phyloP scores from a whole-genome alignment of 2,797 vertebrate species.

The Ctenopoma multispine region DNA sequence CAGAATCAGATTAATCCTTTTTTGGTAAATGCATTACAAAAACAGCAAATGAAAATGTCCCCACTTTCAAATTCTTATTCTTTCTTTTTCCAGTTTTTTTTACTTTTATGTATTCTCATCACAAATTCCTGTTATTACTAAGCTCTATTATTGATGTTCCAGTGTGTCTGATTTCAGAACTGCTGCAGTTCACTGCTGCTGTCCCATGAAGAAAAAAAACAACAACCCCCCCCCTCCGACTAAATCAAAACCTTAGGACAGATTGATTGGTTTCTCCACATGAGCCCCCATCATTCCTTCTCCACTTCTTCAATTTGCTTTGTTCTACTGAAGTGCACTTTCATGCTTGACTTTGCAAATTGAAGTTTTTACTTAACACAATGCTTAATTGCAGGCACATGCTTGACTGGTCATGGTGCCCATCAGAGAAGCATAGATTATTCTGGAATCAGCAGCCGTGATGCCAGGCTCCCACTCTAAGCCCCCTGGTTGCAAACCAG shows the following conservation, averaged over 20 bases:
- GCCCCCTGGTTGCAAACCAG: slow-evolving; percentile 54
- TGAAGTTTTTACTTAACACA: slow-evolving; percentile 79
- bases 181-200: background rate
- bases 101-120: slow-evolving; percentile 1
- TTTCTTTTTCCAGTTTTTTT: background rate
- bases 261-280: slow-evolving; percentile 41
- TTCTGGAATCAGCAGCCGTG: slow-evolving; percentile 70
- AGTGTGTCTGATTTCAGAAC: slow-evolving; percentile 23
- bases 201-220: background rate
- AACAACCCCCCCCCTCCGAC: too few species aligned
- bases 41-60: slow-evolving; percentile 20
- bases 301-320: slow-evolving; percentile 48
- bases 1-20: slow-evolving; percentile 26
- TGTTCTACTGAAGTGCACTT: slow-evolving; percentile 69
- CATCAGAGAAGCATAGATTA: slow-evolving; percentile 72
- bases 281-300: slow-evolving; percentile 1
- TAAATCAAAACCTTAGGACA: slow-evolving; percentile 30
- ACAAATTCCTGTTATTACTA: background rate
- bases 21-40: slow-evolving; percentile 25
- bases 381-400: slow-evolving; percentile 80
- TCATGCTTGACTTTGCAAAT: slow-evolving; percentile 75
- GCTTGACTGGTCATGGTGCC: slow-evolving; percentile 75
- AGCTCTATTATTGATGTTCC: background rate
- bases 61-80: slow-evolving; percentile 31
- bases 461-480: slow-evolving; percentile 67